Conservation (phyloP, 2,113 vertebrate genomes). For the Engystomops pustulosus region DNA sequence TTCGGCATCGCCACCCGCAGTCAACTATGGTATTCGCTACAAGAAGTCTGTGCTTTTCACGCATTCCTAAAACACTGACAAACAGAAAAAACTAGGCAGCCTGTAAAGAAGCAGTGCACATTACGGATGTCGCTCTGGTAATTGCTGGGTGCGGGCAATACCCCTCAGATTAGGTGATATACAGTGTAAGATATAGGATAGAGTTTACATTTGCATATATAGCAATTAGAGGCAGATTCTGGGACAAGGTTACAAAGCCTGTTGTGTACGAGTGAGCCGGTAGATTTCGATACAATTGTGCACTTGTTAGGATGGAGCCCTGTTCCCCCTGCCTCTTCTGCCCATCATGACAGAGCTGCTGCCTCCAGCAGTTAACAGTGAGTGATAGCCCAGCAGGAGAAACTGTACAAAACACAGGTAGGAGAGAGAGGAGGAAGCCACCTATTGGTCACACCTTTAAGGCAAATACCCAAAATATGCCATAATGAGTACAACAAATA, state of each 20-base stretch:
- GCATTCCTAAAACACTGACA: background rate
- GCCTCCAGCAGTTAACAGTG: too few relatives aligned
- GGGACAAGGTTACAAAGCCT: background rate
- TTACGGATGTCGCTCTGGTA: background rate
- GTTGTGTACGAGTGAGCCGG: too few relatives aligned
- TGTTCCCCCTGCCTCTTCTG: too few relatives aligned
- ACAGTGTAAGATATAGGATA: background rate
- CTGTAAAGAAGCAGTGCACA: background rate
- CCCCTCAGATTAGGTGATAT: background rate
- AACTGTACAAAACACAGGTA: too few relatives aligned
- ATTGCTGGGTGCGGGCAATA: background rate
- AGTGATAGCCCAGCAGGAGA: too few relatives aligned
- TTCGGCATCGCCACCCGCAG: background rate
- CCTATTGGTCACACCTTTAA: too few relatives aligned
- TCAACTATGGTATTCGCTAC: background rate
- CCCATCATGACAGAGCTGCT: too few relatives aligned
- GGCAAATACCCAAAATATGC: too few relatives aligned
- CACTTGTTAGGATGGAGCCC: too few relatives aligned
- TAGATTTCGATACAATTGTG: too few relatives aligned
- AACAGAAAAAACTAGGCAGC: background rate
- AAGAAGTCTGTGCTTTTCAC: constrained; percentile 6
- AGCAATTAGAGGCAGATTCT: background rate
- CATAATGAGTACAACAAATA: too few relatives aligned
- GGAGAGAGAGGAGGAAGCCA: too few relatives aligned
- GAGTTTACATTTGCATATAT: background rate